A percentile compares a stretch with the other conserved stretches of the same genome.
Conservation (phyloP, 2,113 vertebrate species). For the Forbesichthys papilliferus region DNA sequence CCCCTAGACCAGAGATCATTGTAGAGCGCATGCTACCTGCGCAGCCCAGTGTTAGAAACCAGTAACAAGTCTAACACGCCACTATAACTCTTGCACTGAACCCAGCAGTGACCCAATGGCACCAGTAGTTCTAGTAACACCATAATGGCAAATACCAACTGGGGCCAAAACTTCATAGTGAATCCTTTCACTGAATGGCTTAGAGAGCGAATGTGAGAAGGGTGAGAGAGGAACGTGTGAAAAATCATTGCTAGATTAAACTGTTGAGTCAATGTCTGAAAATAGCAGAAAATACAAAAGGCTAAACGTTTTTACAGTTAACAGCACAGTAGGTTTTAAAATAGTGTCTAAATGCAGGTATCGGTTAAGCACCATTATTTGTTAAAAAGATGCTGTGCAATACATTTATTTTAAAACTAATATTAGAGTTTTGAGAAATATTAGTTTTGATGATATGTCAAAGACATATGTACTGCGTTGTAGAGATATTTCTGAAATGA, state of each 20-base stretch:
- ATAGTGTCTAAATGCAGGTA: too few relatives aligned
- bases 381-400: too few relatives aligned
- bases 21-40: too few relatives aligned
- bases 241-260: conserved; percentile 5
- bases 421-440: too few relatives aligned
- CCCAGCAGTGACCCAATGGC: conserved; percentile 40
- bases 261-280: neutral
- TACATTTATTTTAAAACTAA: too few relatives aligned
- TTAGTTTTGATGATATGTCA: too few relatives aligned
- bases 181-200: conserved; percentile 10
- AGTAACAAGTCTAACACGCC: conserved; percentile 19
- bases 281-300: neutral
- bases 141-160: conserved; percentile 23
- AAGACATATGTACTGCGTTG: too few relatives aligned
- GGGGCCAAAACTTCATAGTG: conserved; percentile 20
- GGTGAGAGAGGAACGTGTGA: conserved; percentile 14
- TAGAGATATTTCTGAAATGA: too few relatives aligned
- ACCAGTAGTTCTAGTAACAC: conserved; percentile 44
- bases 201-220: conserved; percentile 2
- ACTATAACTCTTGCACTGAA: conserved; percentile 22
- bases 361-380: too few relatives aligned
- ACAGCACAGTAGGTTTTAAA: too few relatives aligned
- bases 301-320: neutral
- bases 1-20: too few relatives aligned
- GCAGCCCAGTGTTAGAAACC: too few relatives aligned